A percentile compares a stretch with the other conserved stretches of the same genome.
Conservation (phyloP, 1,140 invertebrate genomes). For the Formica selysi region DNA sequence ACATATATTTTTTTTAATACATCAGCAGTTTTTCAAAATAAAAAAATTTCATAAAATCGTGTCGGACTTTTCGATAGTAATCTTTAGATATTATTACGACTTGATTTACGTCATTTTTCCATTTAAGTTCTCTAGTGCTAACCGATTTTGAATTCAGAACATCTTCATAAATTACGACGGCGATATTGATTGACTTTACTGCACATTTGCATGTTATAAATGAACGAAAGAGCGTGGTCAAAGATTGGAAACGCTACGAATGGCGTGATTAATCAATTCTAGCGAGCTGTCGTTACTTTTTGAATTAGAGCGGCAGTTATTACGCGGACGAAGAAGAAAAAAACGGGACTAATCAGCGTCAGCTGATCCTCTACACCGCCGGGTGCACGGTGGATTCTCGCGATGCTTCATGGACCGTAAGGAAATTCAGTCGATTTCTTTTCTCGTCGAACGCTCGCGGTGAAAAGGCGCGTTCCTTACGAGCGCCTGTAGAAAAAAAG, state of each 20-base stretch:
- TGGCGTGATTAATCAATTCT: conserved; percentile 34
- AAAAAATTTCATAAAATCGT: background rate
- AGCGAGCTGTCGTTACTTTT: background rate
- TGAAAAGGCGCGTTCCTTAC: conserved; percentile 27
- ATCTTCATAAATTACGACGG: conserved; percentile 17
- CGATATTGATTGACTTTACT: conserved; percentile 6
- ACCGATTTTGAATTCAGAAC: background rate
- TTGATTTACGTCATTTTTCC: background rate
- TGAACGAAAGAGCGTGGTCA: conserved; percentile 11
- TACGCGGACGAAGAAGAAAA: background rate
- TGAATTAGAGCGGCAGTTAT: conserved; percentile 47
- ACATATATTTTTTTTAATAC: too few species aligned
- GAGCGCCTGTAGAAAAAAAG: conserved; percentile 20
- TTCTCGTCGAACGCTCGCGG: conserved; percentile 55
- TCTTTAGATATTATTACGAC: background rate
- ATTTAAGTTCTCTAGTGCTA: background rate
- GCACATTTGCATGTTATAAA: conserved; percentile 31
- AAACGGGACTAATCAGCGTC: conserved; percentile 49
- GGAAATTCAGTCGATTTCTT: conserved; percentile 45
- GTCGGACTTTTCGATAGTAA: background rate
- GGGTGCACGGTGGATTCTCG: background rate
- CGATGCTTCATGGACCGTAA: conserved; percentile 19
- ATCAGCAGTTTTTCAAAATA: background rate
- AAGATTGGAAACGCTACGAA: conserved; percentile 3
- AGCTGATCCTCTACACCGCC: conserved; percentile 7